Percentiles rank a stretch among this genome's conserved stretches.
Evolutionary conservation across 2,113 vertebrate species (phyloP).

Genomic region (Stigmatopora argus): DNA sequence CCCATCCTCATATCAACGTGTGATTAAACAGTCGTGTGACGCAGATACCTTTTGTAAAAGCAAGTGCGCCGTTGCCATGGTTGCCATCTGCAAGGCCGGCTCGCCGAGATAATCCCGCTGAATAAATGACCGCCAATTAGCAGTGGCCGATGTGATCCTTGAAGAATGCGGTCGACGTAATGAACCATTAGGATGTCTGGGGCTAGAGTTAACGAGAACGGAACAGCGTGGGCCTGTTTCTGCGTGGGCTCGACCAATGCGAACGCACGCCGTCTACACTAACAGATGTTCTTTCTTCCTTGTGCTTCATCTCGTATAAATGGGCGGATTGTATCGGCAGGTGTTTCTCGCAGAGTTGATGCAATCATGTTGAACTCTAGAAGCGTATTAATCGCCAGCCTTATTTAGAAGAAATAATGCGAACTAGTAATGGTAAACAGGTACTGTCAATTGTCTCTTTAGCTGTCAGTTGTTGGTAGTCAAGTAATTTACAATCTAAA

Average conservation of each 20-base stretch:
- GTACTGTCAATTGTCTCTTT: no score
- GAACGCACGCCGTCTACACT: conserved; percentile 34
- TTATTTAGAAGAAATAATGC: no score
- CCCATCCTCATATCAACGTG: conserved; percentile 16
- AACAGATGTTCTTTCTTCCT: conserved; percentile 29
- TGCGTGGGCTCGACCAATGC: conserved; percentile 24
- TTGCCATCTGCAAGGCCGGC: conserved; percentile 38
- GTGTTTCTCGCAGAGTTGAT: not conserved
- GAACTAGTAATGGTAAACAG: not conserved
- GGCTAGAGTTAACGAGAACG: conserved; percentile 37
- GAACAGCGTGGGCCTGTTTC: conserved; percentile 28
- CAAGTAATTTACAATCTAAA: no score
- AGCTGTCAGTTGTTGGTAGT: no score
- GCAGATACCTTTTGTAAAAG: conserved; percentile 50
- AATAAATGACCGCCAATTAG: conserved; percentile 64
- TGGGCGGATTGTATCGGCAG: conserved; percentile 18
- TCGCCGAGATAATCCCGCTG: conserved; percentile 45
- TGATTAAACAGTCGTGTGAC: conserved; percentile 46
- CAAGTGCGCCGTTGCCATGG: conserved; percentile 56
- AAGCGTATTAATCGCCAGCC: no score
- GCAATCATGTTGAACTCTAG: no score
- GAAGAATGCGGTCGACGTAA: conserved; percentile 55
- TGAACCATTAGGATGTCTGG: conserved; percentile 56
- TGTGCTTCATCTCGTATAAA: conserved; percentile 31
- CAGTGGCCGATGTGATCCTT: conserved; percentile 43